Base-by-base conservation (phyloP, 2,113 vertebrate species). In the Zapus hudsonius region DNA sequence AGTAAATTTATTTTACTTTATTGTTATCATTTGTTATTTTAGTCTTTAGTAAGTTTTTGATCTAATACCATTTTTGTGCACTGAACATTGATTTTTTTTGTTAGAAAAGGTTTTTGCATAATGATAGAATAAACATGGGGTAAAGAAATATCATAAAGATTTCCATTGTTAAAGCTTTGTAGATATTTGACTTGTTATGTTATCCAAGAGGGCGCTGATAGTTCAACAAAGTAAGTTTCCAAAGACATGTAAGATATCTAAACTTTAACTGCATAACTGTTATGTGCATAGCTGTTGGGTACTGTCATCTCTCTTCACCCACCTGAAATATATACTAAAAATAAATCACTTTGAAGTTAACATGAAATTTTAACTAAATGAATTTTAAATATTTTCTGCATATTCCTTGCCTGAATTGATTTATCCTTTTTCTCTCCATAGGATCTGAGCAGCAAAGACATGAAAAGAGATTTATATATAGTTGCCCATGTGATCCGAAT, bases 381-480 rank as follows among this genome's bases (percentile, higher is more conserved):
- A 74, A 92, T 40, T 87, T 78, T 69, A 82, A 36, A 73, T 78
- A 40, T 95, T 90, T 95, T 92, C 23, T 86, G 5, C 88, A 22
- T 72, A 55, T 72, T 91, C 27, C 23, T 76, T 90, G 64, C 40
- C 52, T 93, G n/a, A 75, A 66, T 93, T 94, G 92, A 83, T 89
- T 87, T 86, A 79, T 2, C 95, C 88, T 93, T 95, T 96, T 61
- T 80, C 93, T 36, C 96, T 72, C 95, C 93, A 63, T 91, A 99
- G 99, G 99, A 99, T 98, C 98, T 99, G 90, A 99, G 99, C 98
- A 99, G 99, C 97, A 99, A 99, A 98, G 99, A 99, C 97, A 98
- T 99, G 98, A 99, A 99, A 98, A 99, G 99, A 96, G 99, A 99
- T 97, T 98, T 99, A 84, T 99, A 99, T 96, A 98, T 99, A 95